A percentile compares a stretch with the other conserved stretches of the same genome.
These are phyloP conservation scores for Eufriesea mexicana DNA, from an alignment of 1,140 invertebrate genomes.

Conservation along the genomic window DNA sequence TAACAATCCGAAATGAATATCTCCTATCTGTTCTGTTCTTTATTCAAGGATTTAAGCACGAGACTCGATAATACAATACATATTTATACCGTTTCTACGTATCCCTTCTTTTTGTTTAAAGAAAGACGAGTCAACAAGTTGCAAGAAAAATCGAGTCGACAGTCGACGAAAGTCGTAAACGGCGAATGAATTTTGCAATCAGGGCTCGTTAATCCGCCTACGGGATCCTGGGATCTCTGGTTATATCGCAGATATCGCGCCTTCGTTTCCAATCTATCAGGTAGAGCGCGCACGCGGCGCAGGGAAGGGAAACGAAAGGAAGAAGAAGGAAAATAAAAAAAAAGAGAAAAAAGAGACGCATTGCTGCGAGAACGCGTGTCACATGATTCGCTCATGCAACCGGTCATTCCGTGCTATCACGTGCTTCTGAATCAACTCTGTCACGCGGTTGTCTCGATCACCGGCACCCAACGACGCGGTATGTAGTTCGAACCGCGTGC, in stretches of 20 bases:
- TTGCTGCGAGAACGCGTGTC: conserved; percentile 15
- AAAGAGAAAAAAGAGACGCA: neutral
- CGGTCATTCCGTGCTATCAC: conserved; percentile 31
- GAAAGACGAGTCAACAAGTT: too few species aligned
- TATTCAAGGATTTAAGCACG: neutral
- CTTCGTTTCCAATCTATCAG: neutral
- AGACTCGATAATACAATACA: neutral
- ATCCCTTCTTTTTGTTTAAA: neutral
- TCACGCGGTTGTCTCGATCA: conserved; percentile 24
- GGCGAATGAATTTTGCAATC: neutral
- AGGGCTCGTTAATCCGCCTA: neutral
- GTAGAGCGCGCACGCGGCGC: neutral
- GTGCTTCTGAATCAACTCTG: conserved; percentile 42
- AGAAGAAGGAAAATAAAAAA: neutral
- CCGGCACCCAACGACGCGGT: neutral
- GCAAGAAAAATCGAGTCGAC: too few species aligned
- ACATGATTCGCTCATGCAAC: conserved; percentile 42
- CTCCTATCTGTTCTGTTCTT: neutral
- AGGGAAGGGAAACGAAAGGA: neutral
- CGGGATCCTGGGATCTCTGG: neutral
- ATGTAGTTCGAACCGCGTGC: neutral
- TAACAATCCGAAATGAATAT: neutral
- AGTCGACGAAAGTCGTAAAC: neutral
- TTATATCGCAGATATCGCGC: neutral
- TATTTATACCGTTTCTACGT: neutral